Evolutionary conservation across 2,888 invertebrate species (phyloP), one percentile per base, ranked within the genome.

Genomic region (Hydrotaea cyrtoneurina): DNA sequence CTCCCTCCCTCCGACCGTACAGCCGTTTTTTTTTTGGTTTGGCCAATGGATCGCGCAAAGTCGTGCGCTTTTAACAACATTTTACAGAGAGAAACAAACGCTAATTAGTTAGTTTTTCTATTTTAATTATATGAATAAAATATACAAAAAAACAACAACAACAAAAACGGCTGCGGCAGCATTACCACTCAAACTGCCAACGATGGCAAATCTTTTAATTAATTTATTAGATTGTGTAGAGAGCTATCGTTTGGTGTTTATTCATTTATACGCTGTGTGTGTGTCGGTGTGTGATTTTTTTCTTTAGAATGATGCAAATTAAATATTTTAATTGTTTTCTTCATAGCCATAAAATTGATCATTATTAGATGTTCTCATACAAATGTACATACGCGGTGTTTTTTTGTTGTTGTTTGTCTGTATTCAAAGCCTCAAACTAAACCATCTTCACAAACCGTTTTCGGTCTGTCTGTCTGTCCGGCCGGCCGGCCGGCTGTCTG

Each of bases 71-170:
- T 79, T 80, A 85, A 77, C 79, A 85, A 82, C 85, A 82, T 77
- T 69, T 85, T 80, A 79, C 73, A 78, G 36, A 80, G 39, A 73
- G 43, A 78, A 73, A 83, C 81, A 82, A 85, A 78, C 86, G 79
- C 86, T 87, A 87, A 87, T 87, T 87, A 87, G 87, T 86, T 87
- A 83, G 86, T 86, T 87, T 87, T 87, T 87, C 87, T 87, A 87
- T 86, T 87, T 87, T 86, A 87, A 87, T 86, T 87, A 84, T 86
- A 85, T 78, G 80, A 80, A 79, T 73, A 76, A 79, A 59, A 78
- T 78, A 73, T 43, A 79, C 55, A 36, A 50, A 76, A 78, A 73
- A 69, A 53, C 64, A 75, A 53, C 23, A 80, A 78, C 21, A 82
- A 17, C 66, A 72, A 78, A 19, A 71, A 46, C 10, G 77, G 23